Conservation (phyloP, 2,888 invertebrate genomes). For the Pollenia amentaria region DNA sequence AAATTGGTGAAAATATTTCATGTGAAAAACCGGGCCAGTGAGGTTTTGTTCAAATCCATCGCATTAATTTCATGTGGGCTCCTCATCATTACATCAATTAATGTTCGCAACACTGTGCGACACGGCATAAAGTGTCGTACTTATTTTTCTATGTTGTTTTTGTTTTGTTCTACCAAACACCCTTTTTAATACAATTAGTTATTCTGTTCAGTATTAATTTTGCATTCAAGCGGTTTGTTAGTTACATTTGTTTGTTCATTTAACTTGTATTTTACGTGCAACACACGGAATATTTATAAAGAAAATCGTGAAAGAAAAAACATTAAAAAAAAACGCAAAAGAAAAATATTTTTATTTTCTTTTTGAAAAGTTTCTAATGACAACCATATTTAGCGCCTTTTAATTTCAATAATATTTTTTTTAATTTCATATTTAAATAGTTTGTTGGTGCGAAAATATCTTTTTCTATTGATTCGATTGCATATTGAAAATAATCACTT, state of each 20-base stretch:
- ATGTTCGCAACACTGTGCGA: constrained; percentile 52
- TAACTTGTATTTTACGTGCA: constrained; percentile 61
- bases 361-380: not conserved
- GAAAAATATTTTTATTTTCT: constrained; percentile 9
- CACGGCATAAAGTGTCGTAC: constrained; percentile 64
- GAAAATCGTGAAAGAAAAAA: not conserved
- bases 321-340: not conserved
- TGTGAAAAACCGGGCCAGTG: constrained; percentile 7
- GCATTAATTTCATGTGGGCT: constrained; percentile 12
- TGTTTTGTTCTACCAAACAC: constrained; percentile 48
- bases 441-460: not conserved
- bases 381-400: constrained; percentile 25
- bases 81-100: constrained; percentile 40
- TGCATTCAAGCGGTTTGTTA: constrained; percentile 70
- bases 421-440: not conserved
- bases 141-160: constrained; percentile 23
- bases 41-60: constrained; percentile 9
- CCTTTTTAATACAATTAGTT: constrained; percentile 74
- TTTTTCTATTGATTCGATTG: constrained; percentile 15
- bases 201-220: constrained; percentile 68
- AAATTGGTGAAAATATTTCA: not conserved
- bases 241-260: constrained; percentile 68
- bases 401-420: constrained; percentile 33
- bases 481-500: not conserved
- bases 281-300: constrained; percentile 11